Base-by-base conservation (phyloP, 2,888 invertebrate species). In the Petrolisthes manimaculis region DNA sequence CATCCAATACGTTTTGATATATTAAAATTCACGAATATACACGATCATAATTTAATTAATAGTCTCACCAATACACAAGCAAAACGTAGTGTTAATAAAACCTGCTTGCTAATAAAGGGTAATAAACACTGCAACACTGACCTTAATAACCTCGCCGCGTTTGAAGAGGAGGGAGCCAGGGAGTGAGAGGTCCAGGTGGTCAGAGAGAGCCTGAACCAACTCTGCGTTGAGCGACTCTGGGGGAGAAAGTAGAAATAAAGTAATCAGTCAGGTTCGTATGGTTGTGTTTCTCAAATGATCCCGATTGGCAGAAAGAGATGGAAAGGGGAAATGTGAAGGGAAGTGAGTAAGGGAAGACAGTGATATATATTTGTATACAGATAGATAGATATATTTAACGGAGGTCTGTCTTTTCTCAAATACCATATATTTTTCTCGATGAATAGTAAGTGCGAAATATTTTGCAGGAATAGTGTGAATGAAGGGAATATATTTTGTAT, bases 121-220 rank as follows among this genome's bases (percentile, higher is more conserved):
- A 67, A 14, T 67, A 67, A 67, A 24, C 9, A 24, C 6, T 5
- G 24, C 75, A n/a, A 5, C 61, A 81, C 82, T 77, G 8, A 86
- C 86, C 86, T 86, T 86, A 53, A 86, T 86, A 51, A 86, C 86
- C 77, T 86, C 86, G 55, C 82, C 82, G 77, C 81, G 75, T 74
- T 82, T 86, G 82, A 86, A 86, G 86, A 86, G 86, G 24, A 86
- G 86, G 53, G 86, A 74, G 21, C 82, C 82, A 53, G 82, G 86
- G 61, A 82, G 54, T 1, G 61, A 67, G 18, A 86, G 69, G 82
- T 86, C 86, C 86, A 86, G 18, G 67, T 86, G 86, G 77, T 86
- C 86, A 67, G 53, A 21, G 37, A 86, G 53, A 12, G 86, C 86
- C 9, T 53, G 56, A 51, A 86, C 86, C 51, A 81, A 51, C 77